Base-by-base conservation (phyloP, 2,113 vertebrate genomes). In the Mesembrinibis cayennensis region DNA sequence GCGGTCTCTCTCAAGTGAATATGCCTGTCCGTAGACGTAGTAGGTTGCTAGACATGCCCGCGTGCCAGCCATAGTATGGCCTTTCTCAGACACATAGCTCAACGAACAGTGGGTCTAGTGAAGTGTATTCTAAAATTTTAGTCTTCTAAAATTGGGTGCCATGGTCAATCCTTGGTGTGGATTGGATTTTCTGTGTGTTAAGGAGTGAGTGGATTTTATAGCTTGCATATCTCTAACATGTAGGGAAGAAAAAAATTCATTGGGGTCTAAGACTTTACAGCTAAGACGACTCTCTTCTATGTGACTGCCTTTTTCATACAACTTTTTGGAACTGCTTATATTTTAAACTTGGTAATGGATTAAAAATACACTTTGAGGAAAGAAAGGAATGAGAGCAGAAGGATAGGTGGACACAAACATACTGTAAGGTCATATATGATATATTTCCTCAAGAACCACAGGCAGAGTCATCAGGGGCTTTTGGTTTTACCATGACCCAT, bases 1-100 rank as follows among this genome's bases (percentile, higher is more conserved):
- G 15, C 40, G 56, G 26, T n/a, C 7, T 77, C 11, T 61, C 50
- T 65, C 38, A 38, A 42, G 59, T 26, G 38, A 58, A 29, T 50
- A 20, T 30, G 25, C 15, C 8, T 45, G 10, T 30, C 34, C 2
- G 0, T 13, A 26, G 50, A 3, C 8, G 7, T 17, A 40, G 34
- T 29, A 16, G 22, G 34, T 19, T 74, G 50, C 36, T 13, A 7
- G 30, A 20, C 30, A 9, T 49, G 9, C 14, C 13, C 26, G 44
- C 40, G 42, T 6, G 2, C 5, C 56, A 10, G 34, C 30, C 14
- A 7, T 3, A 40, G 32, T 4, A 32, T 3, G 11, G 17, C 71
- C 40, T 65, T 76, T 45, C 62, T 69, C 79, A 63, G 32, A 2
- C 32, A 45, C 42, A n/a, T 2, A 62, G 22, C 10, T 76, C 55